Evolutionary conservation across 2,113 vertebrate species (phyloP).

Genomic region (Dasyurus viverrinus): DNA sequence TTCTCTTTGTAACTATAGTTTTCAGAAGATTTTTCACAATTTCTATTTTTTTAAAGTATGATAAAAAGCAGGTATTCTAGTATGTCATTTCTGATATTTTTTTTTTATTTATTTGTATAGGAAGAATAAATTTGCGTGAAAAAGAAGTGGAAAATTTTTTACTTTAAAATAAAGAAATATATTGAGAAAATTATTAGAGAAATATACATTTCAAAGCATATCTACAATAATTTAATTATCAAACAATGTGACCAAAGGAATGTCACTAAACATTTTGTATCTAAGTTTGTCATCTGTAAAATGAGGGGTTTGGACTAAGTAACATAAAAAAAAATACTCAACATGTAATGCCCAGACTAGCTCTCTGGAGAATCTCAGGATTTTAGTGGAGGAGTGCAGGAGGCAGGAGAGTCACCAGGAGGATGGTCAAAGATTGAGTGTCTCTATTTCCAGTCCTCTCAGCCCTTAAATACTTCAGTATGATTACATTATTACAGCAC

Average conservation of each 20-base stretch:
- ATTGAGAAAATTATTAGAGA: background rate
- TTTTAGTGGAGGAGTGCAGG: too few species aligned
- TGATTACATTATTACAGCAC: too few species aligned
- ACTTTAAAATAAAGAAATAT: background rate
- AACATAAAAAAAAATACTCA: background rate
- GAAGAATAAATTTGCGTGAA: background rate
- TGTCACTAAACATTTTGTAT: background rate
- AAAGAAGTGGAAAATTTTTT: constrained; percentile 24
- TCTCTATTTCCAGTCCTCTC: too few species aligned
- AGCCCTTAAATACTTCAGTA: too few species aligned
- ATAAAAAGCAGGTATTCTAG: constrained; percentile 37
- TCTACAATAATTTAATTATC: background rate
- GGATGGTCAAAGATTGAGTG: too few species aligned
- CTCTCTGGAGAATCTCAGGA: too few species aligned
- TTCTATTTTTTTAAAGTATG: constrained; percentile 20
- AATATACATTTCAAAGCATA: background rate
- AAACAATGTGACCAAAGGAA: background rate
- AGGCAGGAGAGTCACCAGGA: too few species aligned
- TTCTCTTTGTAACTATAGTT: background rate
- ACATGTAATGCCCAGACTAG: too few species aligned
- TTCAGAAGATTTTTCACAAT: background rate
- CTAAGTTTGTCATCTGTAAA: background rate
- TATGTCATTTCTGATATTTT: constrained; percentile 18
- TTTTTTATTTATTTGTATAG: background rate
- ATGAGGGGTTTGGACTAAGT: background rate